Evolutionary conservation across 2,113 vertebrate species (phyloP).

Genomic region (Chamaetylas fuelleborni): DNA sequence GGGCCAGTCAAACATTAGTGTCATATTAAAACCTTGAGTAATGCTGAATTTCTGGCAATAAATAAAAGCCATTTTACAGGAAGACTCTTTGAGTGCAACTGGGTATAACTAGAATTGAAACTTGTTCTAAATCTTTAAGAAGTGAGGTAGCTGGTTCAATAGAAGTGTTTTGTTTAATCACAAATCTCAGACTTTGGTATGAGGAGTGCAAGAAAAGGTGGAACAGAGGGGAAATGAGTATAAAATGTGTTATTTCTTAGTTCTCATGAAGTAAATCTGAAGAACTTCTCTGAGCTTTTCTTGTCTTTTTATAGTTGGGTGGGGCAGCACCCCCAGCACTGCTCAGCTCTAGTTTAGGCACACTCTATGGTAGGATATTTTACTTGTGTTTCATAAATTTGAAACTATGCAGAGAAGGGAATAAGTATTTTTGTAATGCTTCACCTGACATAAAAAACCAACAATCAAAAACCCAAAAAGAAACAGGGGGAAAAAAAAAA

Average conservation of each 20-base stretch:
- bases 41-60: neutral
- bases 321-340: neutral
- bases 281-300: neutral
- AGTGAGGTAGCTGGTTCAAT: neutral
- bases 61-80: neutral
- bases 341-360: neutral
- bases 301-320: neutral
- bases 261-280: neutral
- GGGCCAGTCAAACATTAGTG: neutral
- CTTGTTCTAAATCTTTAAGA: neutral
- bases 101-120: neutral
- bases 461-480: accelerated
- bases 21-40: neutral
- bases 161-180: neutral
- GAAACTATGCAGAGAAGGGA: neutral
- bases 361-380: accelerated
- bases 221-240: neutral
- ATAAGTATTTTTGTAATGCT: neutral
- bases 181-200: neutral
- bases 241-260: neutral
- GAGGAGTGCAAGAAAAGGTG: neutral
- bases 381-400: neutral
- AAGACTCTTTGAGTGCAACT: accelerated
- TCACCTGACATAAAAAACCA: too few species aligned
- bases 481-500: neutral